Evolutionary conservation across 2,113 vertebrate species (phyloP).

Genomic region (Bagarius yarrelli): DNA sequence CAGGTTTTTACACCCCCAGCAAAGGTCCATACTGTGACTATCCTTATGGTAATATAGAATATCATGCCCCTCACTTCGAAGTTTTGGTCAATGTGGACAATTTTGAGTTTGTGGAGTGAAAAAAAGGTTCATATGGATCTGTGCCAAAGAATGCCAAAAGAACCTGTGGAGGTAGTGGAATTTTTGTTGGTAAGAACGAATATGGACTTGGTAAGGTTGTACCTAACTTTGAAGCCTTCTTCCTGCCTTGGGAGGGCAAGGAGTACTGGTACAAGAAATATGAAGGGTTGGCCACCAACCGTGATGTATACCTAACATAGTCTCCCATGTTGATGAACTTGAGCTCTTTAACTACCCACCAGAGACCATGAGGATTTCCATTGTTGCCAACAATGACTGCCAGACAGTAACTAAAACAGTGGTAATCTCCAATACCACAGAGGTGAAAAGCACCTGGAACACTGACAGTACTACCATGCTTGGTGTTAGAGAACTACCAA

Average conservation of each 20-base stretch:
- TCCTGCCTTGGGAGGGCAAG: conserved; percentile 71
- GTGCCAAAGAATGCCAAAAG: conserved; percentile 63
- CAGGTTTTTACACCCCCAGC: conserved; percentile 70
- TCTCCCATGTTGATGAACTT: conserved; percentile 68
- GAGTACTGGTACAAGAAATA: conserved; percentile 75
- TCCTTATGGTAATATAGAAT: conserved; percentile 66
- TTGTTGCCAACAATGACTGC: conserved; percentile 71
- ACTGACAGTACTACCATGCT: conserved; percentile 69
- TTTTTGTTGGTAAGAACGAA: conserved; percentile 74
- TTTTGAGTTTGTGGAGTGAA: conserved; percentile 75
- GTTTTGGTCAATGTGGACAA: conserved; percentile 71
- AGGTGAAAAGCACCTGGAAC: conserved; percentile 70
- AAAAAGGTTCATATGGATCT: conserved; percentile 64
- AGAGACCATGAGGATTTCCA: conserved; percentile 68
- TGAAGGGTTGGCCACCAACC: conserved; percentile 70
- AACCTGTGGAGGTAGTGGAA: conserved; percentile 58
- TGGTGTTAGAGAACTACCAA: conserved; percentile 62
- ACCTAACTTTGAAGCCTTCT: conserved; percentile 68
- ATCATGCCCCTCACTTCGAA: conserved; percentile 63
- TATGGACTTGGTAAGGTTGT: conserved; percentile 75
- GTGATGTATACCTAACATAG: conserved; percentile 67
- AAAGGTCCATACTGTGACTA: conserved; percentile 71
- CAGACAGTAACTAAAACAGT: conserved; percentile 63
- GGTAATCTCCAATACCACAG: conserved; percentile 66
- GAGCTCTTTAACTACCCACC: conserved; percentile 69